phyloP scores from a whole-genome alignment of 2,113 vertebrate species.

The Poeciliopsis prolifica region DNA sequence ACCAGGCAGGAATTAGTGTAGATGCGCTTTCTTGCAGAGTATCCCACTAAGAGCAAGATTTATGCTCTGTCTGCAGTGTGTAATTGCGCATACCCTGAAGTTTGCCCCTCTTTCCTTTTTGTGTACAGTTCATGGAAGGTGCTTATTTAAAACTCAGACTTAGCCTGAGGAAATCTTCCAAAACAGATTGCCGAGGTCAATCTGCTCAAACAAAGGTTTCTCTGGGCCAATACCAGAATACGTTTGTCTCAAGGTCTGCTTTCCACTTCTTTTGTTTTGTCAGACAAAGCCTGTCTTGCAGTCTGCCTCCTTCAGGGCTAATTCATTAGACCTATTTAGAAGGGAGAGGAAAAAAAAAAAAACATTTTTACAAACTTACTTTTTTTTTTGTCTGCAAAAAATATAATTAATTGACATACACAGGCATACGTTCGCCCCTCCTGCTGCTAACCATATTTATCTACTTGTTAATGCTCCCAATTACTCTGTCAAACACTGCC shows the following conservation, averaged over 20 bases:
- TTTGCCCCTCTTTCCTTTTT: conserved; percentile 50
- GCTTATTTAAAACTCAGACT: conserved; percentile 64
- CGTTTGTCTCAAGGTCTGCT: conserved; percentile 65
- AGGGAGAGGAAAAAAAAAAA: conserved; percentile 10
- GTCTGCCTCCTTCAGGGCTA: conserved; percentile 25
- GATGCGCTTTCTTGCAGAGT: conserved; percentile 44
- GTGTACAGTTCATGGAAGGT: conserved; percentile 58
- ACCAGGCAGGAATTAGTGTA: conserved; percentile 54
- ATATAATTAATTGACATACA: conserved; percentile 52
- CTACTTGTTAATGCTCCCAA: conserved; percentile 76
- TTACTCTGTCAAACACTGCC: conserved; percentile 74
- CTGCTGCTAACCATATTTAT: conserved; percentile 66
- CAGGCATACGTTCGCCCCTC: conserved; percentile 21
- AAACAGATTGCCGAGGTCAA: conserved; percentile 49
- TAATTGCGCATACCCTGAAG: conserved; percentile 59
- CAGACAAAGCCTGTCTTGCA: conserved; percentile 57
- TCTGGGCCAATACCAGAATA: conserved; percentile 43
- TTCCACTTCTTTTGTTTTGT: conserved; percentile 59
- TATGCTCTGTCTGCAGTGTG: conserved; percentile 46
- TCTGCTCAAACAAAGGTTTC: conserved; percentile 63
- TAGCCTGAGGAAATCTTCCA: conserved; percentile 58
- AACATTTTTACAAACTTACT: conserved; percentile 15
- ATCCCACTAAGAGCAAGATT: conserved; percentile 38
- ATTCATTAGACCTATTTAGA: conserved; percentile 50
- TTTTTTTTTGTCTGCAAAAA: conserved; percentile 7